Percentiles rank a stretch among this genome's conserved stretches.
phyloP scores from a whole-genome alignment of 2,113 vertebrate genomes.

The Myiagra hebetior region DNA sequence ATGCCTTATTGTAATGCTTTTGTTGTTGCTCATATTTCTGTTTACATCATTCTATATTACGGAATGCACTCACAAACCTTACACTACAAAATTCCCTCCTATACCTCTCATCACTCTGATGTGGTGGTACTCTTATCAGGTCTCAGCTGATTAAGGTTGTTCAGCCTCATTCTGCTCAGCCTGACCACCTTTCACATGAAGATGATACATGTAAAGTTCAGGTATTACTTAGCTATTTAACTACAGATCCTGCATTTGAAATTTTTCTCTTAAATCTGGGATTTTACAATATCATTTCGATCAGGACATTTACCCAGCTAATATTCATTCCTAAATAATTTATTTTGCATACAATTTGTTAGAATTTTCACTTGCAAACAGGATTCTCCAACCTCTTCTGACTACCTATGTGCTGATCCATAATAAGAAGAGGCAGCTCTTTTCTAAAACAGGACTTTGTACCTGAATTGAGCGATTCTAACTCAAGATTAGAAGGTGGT shows the following conservation, averaged over 20 bases:
- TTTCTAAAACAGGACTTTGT: not conserved
- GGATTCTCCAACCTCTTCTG: not conserved
- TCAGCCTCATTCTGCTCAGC: not conserved
- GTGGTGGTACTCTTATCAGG: not conserved
- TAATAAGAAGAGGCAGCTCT: fast-evolving
- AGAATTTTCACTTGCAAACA: not conserved
- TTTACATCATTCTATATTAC: not conserved
- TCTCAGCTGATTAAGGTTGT: not conserved
- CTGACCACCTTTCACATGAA: not conserved
- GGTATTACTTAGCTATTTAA: not conserved
- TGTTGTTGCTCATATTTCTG: not conserved
- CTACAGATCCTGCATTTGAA: not conserved
- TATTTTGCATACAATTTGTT: not conserved
- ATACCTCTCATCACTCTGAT: not conserved
- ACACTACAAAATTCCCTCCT: not conserved
- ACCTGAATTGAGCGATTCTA: not conserved
- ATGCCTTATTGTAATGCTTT: not conserved
- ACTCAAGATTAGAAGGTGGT: not conserved
- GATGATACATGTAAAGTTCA: not conserved
- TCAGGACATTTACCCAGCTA: not conserved
- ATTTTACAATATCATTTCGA: not conserved
- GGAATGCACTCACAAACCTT: not conserved
- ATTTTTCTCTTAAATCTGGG: not conserved
- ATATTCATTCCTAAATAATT: not conserved
- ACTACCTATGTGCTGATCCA: not conserved